A percentile compares a stretch with the other conserved stretches of the same genome.
Evolutionary conservation across 2,113 vertebrate genomes (phyloP).

Genomic region (Aegotheles bennettii): DNA sequence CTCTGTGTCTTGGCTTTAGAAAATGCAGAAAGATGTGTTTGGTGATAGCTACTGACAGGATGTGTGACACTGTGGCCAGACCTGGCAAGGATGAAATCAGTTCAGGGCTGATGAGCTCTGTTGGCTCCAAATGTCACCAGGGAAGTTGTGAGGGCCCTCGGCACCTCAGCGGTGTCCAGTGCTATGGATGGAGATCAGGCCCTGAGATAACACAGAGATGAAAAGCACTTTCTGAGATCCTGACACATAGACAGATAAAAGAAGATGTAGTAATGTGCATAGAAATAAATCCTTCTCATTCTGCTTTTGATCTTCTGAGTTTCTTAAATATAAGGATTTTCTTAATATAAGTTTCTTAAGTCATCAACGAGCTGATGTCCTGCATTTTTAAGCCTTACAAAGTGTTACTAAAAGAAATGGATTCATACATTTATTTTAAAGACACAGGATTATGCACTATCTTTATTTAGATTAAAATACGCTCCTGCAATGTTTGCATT

Average conservation of each 20-base stretch:
- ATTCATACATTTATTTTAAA: not conserved
- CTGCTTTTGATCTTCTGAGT: conserved; percentile 26
- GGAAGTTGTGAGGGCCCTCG: not conserved
- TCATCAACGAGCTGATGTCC: not conserved
- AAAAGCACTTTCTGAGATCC: conserved; percentile 18
- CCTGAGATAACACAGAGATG: not conserved
- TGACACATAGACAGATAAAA: conserved; percentile 16
- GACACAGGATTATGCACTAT: not conserved
- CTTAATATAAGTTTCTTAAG: not conserved
- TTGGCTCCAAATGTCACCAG: not conserved
- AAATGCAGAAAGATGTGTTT: not conserved
- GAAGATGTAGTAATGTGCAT: not conserved
- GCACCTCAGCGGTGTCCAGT: not conserved
- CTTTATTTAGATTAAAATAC: not conserved
- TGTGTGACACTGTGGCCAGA: not conserved
- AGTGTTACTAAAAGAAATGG: not conserved
- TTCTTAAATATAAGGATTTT: not conserved
- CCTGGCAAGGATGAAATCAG: not conserved
- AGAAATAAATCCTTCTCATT: conserved; percentile 6
- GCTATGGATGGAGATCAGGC: not conserved
- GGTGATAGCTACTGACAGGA: not conserved
- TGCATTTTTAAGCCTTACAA: not conserved
- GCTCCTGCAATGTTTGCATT: not conserved
- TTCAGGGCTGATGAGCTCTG: not conserved
- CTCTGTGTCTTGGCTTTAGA: not conserved